A percentile compares a stretch with the other conserved stretches of the same genome.
Evolutionary conservation across 2,888 invertebrate genomes (phyloP).

Genomic region (Aelia acuminata): DNA sequence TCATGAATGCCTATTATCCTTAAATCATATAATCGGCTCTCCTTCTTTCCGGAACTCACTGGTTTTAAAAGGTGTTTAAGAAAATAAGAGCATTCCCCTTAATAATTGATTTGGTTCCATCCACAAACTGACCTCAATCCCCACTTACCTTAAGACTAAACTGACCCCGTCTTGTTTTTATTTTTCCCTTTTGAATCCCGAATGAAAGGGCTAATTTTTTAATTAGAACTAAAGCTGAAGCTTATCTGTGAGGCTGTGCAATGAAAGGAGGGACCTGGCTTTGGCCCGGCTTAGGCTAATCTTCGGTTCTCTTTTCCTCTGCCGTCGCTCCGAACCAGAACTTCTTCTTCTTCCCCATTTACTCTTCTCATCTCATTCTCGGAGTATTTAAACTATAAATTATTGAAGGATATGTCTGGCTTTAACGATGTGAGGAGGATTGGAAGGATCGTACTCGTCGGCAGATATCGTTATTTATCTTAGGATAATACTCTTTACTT

Average conservation of each 20-base stretch:
- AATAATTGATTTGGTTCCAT: background rate
- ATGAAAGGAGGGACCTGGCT: background rate
- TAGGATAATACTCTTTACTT: too few relatives aligned
- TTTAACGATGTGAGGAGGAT: background rate
- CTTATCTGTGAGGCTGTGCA: background rate
- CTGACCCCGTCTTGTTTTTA: background rate
- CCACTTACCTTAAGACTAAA: background rate
- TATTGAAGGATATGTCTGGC: background rate
- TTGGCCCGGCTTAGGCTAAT: constrained; percentile 21
- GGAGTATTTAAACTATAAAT: background rate
- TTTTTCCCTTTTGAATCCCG: background rate
- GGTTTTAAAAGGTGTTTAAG: background rate
- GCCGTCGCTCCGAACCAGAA: too few relatives aligned
- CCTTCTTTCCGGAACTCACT: background rate
- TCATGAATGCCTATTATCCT: too few relatives aligned
- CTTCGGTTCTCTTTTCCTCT: background rate
- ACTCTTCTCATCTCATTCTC: background rate
- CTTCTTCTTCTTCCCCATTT: too few relatives aligned
- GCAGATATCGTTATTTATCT: too few relatives aligned
- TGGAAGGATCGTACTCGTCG: too few relatives aligned
- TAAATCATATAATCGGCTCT: too few relatives aligned
- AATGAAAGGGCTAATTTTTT: constrained; percentile 46
- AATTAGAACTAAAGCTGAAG: constrained; percentile 2
- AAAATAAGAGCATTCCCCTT: background rate
- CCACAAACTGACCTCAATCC: background rate